These are phyloP conservation scores for Xerus rutilus DNA, from an alignment of 2,797 vertebrate species.

Conservation along the genomic window DNA sequence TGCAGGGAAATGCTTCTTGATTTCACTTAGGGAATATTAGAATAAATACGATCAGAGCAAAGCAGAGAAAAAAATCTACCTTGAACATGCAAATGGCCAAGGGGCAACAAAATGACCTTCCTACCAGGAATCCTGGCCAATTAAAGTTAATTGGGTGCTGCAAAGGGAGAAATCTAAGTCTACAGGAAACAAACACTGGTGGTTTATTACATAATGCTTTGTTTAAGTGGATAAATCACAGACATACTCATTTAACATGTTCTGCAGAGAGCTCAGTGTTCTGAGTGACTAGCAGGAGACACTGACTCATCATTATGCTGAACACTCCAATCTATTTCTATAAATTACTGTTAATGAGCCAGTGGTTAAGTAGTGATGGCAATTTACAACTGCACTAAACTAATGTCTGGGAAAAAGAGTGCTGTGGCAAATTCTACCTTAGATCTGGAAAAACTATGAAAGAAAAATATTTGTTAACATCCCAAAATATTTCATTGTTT, in stretches of 20 bases:
- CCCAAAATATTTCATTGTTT: constrained; percentile 66
- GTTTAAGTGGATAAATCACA: constrained; percentile 35
- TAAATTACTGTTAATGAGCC: constrained; percentile 68
- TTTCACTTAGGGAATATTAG: constrained; percentile 60
- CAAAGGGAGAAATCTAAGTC: constrained; percentile 43
- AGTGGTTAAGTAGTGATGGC: constrained; percentile 20
- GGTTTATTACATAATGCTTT: constrained; percentile 65
- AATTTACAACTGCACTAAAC: constrained; percentile 63
- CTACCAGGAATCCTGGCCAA: constrained; percentile 53
- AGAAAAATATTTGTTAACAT: constrained; percentile 55
- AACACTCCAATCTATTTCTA: constrained; percentile 50
- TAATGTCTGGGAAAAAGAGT: constrained; percentile 33
- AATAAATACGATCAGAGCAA: constrained; percentile 32
- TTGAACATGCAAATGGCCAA: constrained; percentile 55
- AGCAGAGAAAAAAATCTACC: not conserved
- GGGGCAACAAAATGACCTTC: constrained; percentile 68
- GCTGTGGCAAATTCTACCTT: constrained; percentile 34
- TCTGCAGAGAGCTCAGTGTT: constrained; percentile 50
- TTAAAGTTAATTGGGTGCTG: constrained; percentile 68
- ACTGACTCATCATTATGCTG: constrained; percentile 59
- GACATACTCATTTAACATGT: constrained; percentile 52
- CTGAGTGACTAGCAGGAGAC: constrained; percentile 32
- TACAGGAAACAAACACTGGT: constrained; percentile 66
- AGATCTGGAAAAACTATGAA: constrained; percentile 53
- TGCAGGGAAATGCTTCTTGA: constrained; percentile 49